phyloP scores from a whole-genome alignment of 2,113 vertebrate species.

The Urocolius indicus region DNA sequence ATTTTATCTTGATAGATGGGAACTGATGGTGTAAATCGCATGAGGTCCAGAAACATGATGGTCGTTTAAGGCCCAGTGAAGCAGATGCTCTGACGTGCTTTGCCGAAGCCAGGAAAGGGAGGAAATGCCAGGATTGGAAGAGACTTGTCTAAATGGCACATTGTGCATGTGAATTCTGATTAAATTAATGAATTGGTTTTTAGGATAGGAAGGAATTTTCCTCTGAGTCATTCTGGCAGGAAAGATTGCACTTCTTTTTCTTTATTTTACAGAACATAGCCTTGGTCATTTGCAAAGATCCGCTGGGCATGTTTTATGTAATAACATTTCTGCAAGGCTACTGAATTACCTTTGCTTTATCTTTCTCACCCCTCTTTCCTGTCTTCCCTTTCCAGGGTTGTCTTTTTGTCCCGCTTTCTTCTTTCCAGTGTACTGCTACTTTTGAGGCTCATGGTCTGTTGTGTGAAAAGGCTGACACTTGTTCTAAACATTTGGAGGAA shows the following conservation, averaged over 20 bases:
- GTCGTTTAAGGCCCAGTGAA: background rate
- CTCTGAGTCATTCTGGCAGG: conserved; percentile 23
- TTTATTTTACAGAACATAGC: background rate
- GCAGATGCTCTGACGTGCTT: background rate
- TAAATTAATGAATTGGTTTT: background rate
- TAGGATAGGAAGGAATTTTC: conserved; percentile 40
- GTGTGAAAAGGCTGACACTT: background rate
- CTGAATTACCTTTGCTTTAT: background rate
- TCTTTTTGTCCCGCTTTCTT: background rate
- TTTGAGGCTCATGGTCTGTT: background rate
- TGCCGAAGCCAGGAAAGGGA: background rate
- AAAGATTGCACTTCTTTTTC: background rate
- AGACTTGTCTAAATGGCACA: background rate
- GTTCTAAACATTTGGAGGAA: background rate
- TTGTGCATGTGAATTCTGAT: background rate
- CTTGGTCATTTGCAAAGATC: background rate
- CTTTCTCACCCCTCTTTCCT: background rate
- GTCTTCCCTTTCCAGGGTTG: fast-evolving
- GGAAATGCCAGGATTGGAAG: background rate
- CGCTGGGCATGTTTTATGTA: background rate
- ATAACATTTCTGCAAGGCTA: background rate
- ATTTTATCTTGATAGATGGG: background rate
- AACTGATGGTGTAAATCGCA: fast-evolving
- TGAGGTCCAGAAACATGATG: fast-evolving
- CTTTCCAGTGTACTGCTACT: background rate